Conservation (phyloP, 2,888 invertebrate genomes). For the Dolomedes plantarius region DNA sequence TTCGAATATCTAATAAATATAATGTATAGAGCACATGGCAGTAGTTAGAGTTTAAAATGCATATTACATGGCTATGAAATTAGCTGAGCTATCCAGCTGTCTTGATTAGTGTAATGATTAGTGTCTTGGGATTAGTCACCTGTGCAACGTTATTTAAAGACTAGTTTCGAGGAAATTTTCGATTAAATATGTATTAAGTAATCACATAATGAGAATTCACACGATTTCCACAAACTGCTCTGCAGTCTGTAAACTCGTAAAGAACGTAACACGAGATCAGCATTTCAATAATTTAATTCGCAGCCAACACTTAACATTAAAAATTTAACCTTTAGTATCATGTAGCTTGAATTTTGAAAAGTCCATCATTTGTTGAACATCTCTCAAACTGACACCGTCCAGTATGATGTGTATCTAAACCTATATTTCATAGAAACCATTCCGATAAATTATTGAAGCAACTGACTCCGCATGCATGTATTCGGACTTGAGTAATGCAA, state of each 20-base stretch:
- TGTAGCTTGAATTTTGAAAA: not conserved
- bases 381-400: not conserved
- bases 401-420: not conserved
- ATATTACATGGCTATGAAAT: too few relatives aligned
- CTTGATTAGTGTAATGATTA: too few relatives aligned
- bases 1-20: too few relatives aligned
- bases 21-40: too few relatives aligned
- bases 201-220: not conserved
- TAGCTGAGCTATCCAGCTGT: too few relatives aligned
- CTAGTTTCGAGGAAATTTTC: not conserved
- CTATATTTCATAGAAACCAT: not conserved
- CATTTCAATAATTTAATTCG: not conserved
- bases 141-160: not conserved
- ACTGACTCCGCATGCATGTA: not conserved
- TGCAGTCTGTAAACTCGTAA: not conserved
- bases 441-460: not conserved
- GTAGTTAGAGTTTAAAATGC: too few relatives aligned
- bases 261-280: not conserved
- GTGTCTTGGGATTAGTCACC: too few relatives aligned
- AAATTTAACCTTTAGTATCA: not conserved
- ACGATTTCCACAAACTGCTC: not conserved
- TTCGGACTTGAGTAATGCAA: not conserved
- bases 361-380: not conserved
- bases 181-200: not conserved
- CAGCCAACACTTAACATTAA: not conserved